These are phyloP conservation scores for Anabacerthia variegaticeps DNA, from an alignment of 2,797 vertebrate species.

Conservation along the genomic window DNA sequence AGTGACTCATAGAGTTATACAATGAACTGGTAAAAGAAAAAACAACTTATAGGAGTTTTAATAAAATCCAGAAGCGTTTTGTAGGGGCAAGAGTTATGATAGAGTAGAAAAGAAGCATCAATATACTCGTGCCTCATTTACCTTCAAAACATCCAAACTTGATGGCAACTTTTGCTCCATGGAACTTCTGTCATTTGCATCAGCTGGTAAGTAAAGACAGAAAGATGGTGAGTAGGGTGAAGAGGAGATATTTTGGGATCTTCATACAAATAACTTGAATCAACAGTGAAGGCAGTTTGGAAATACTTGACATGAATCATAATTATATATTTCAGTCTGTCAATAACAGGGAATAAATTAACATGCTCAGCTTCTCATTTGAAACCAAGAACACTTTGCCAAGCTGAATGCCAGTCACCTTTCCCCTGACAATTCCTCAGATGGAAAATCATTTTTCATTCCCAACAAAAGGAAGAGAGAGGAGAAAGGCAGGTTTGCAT, in stretches of 20 bases:
- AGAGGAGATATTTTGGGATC: slow-evolving; percentile 4
- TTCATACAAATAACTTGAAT: neutral
- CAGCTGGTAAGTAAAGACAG: neutral
- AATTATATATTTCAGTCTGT: neutral
- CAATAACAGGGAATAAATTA: neutral
- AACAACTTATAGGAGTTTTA: neutral
- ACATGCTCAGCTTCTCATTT: neutral
- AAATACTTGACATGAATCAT: neutral
- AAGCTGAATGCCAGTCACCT: neutral
- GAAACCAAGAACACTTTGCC: neutral
- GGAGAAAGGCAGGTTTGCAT: neutral
- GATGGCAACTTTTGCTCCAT: neutral
- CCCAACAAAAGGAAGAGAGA: neutral
- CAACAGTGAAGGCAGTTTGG: neutral
- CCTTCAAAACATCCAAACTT: neutral
- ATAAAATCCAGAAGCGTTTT: neutral
- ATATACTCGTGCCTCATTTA: neutral
- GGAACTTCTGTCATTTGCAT: neutral
- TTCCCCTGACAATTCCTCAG: neutral
- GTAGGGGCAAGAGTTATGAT: neutral
- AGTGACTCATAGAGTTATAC: neutral
- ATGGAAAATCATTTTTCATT: neutral
- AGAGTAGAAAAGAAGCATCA: neutral
- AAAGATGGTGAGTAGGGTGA: slow-evolving; percentile 6
- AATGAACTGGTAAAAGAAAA: neutral